Evolutionary conservation across 2,888 invertebrate genomes (phyloP).

Genomic region (Acronicta alni): DNA sequence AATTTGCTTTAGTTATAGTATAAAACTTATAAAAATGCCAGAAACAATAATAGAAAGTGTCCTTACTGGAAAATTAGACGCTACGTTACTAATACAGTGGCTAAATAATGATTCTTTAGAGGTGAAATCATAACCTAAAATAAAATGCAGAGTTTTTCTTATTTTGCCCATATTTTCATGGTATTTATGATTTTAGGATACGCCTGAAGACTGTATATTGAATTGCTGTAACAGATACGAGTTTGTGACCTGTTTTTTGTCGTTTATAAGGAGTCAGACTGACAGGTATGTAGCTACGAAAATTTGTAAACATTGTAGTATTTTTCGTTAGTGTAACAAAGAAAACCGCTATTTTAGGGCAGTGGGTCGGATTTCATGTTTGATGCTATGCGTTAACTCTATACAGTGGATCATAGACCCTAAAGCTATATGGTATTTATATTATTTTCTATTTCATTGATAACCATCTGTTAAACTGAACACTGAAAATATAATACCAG

Average conservation of each 20-base stretch:
- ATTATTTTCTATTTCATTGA: no score
- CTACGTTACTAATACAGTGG: conserved; percentile 81
- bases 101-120: conserved; percentile 77
- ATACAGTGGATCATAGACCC: no score
- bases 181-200: conserved; percentile 72
- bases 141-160: conserved; percentile 17
- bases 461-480: no score
- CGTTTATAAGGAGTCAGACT: conserved; percentile 88
- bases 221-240: conserved; percentile 81
- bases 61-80: conserved; percentile 79
- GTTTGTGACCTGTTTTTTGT: conserved; percentile 89
- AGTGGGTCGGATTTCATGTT: background rate
- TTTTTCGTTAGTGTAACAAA: background rate
- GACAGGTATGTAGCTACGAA: conserved; percentile 75
- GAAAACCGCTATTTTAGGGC: background rate
- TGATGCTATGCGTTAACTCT: background rate
- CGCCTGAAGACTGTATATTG: conserved; percentile 76
- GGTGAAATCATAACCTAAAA: conserved; percentile 78
- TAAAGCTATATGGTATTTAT: no score
- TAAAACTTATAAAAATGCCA: conserved; percentile 74
- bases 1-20: conserved; percentile 41
- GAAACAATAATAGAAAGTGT: conserved; percentile 85
- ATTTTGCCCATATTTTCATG: conserved; percentile 38
- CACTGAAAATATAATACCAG: no score
- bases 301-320: conserved; percentile 50